Evolutionary conservation across 2,888 invertebrate species (phyloP).

Genomic region (Rotaria socialis): DNA sequence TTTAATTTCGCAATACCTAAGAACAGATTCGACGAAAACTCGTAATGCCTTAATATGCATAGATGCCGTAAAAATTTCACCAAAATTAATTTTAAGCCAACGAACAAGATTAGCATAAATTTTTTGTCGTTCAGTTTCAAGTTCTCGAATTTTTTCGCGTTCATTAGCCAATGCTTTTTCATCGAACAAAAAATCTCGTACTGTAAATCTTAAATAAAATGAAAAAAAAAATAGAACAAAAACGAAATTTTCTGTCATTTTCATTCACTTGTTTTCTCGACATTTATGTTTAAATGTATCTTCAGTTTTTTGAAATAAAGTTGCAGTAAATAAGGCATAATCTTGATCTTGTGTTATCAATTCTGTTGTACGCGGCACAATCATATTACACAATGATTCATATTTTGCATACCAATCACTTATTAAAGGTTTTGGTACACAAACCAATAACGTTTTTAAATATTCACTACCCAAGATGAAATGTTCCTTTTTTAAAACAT

Average conservation of each 20-base stretch:
- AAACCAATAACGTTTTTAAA: constrained; percentile 88
- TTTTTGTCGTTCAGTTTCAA: constrained; percentile 57
- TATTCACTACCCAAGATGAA: constrained; percentile 98
- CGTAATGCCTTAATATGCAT: constrained; percentile 95
- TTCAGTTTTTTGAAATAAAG: constrained; percentile 88
- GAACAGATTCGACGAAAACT: constrained; percentile 96
- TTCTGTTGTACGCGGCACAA: constrained; percentile 85
- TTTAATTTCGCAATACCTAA: constrained; percentile 64
- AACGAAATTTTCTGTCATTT: not conserved
- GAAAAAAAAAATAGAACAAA: not conserved
- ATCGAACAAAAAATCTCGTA: constrained; percentile 96
- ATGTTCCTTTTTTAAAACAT: constrained; percentile 94
- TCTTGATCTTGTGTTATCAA: constrained; percentile 72
- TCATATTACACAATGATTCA: constrained; percentile 87
- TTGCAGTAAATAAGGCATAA: constrained; percentile 83
- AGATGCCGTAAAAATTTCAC: constrained; percentile 97
- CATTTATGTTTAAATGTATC: constrained; percentile 95
- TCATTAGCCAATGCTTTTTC: constrained; percentile 92
- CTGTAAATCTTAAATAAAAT: constrained; percentile 66
- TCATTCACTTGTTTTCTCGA: constrained; percentile 70
- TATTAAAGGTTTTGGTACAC: constrained; percentile 82
- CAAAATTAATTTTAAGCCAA: constrained; percentile 99
- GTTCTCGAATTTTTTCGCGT: constrained; percentile 90
- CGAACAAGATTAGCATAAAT: constrained; percentile 79
- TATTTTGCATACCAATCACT: constrained; percentile 75